A percentile compares a stretch with the other conserved stretches of the same genome.
Evolutionary conservation across 2,113 vertebrate species (phyloP).

Genomic region (Myiagra hebetior): DNA sequence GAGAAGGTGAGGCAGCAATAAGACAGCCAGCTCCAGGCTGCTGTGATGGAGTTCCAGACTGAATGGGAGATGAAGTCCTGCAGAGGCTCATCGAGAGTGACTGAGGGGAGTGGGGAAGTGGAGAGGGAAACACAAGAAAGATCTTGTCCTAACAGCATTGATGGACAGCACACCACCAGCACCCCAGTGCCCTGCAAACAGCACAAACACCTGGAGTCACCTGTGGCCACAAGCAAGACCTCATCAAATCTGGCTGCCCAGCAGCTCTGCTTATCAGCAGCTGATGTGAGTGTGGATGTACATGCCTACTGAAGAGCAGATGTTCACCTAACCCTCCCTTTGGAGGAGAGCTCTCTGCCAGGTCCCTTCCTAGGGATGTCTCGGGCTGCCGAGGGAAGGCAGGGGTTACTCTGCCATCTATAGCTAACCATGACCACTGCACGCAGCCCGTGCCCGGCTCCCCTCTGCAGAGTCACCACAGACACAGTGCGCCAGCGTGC

Average conservation of each 20-base stretch:
- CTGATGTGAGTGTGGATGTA: background rate
- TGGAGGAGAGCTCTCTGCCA: background rate
- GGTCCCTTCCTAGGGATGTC: background rate
- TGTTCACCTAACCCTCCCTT: background rate
- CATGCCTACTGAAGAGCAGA: background rate
- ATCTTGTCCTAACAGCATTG: background rate
- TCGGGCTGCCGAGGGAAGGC: background rate
- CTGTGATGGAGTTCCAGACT: background rate
- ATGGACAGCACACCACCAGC: background rate
- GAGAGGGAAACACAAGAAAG: background rate
- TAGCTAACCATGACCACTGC: background rate
- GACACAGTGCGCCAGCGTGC: fast-evolving
- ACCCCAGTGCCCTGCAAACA: background rate
- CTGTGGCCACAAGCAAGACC: background rate
- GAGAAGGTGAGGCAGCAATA: background rate
- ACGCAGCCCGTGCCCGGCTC: background rate
- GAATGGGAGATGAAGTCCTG: background rate
- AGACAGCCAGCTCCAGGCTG: background rate
- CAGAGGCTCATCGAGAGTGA: background rate
- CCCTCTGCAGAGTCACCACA: background rate
- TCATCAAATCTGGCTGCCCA: background rate
- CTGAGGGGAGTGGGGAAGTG: background rate
- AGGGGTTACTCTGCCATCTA: background rate
- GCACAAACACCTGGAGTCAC: background rate
- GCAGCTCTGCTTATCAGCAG: background rate